Evolutionary conservation across 2,113 vertebrate genomes (phyloP), one percentile per base, ranked within the genome.

Genomic region (Tragelaphus strepsiceros): DNA sequence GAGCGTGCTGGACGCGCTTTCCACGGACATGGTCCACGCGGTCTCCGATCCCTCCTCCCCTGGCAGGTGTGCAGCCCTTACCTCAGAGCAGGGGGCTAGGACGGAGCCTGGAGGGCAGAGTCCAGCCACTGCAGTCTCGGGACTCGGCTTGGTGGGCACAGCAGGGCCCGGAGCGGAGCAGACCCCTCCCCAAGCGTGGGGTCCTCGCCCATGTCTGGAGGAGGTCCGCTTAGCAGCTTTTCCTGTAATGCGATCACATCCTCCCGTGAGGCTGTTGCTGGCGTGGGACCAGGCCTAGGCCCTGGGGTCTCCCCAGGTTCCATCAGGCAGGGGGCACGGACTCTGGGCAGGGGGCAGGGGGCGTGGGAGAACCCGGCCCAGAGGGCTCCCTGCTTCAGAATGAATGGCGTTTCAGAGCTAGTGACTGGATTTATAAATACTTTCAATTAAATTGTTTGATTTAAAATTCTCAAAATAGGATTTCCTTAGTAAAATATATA

Each of bases 11-110:
- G 99, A 99, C 6, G 99, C 99, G 0, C 97, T 99, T 78, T 99
- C 99, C 83, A 99, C 99, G 2, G 99, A 99, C 98, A 99, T 99
- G 99, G 99, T 99, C 77, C 99, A 99, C 0, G 99, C 99, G 0
- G 99, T 99, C 86, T 99, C 99, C 19, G 99, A 99, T 98, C 99
- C 99, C 32, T 98, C 98, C 0, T 96, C 99, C 21, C 99, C 99
- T 0, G 98, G 99, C 98, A 99, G 99, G 99, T 99, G 98, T 19
- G 99, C 92, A 84, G 53, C 6, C 1, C 13, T 3, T 3, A 0
- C 1, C 0, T 1, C 2, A 4, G 64, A 17, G 54, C 43, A 0
- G 1, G 17, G 5, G 2, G 16, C 28, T 2, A 64, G 19, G 35
- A 16, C 30, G 3, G 9, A 22, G 12, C 35, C n/a, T 16, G 9